A percentile compares a stretch with the other conserved stretches of the same genome.
Evolutionary conservation across 1,140 invertebrate genomes (phyloP).

Genomic region (Acromyrmex echinatior): DNA sequence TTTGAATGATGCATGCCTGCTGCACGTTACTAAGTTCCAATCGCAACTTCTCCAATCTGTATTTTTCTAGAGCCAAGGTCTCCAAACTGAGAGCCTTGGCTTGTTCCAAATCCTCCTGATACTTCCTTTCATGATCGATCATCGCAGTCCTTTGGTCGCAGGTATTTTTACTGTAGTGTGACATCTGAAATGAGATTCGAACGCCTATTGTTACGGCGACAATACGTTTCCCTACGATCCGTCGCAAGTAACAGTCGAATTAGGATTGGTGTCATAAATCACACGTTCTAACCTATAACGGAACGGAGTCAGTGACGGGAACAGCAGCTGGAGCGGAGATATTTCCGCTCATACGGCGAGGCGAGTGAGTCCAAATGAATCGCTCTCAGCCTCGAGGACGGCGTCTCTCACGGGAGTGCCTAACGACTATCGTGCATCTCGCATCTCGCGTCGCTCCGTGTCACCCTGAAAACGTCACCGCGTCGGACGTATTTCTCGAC

Average conservation of each 20-base stretch:
- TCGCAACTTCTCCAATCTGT: conserved; percentile 89
- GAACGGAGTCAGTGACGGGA: not conserved
- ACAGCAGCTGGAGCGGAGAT: not conserved
- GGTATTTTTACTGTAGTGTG: conserved; percentile 82
- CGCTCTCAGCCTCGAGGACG: not conserved
- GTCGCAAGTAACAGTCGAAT: not conserved
- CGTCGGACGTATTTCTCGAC: not conserved
- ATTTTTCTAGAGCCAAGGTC: conserved; percentile 93
- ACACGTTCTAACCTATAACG: conserved; percentile 60
- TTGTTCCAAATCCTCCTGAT: conserved; percentile 94
- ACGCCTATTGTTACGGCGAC: not conserved
- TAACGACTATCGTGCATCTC: conserved; percentile 7
- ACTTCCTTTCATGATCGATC: conserved; percentile 92
- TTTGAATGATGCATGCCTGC: conserved; percentile 70
- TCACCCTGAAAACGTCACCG: conserved; percentile 1
- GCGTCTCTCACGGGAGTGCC: not conserved
- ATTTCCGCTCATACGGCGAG: not conserved
- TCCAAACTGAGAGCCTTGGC: conserved; percentile 95
- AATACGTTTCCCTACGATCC: not conserved
- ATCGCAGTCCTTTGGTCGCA: conserved; percentile 79
- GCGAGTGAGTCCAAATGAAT: not conserved
- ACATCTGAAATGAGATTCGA: conserved; percentile 82
- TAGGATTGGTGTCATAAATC: not conserved
- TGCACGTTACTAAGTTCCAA: conserved; percentile 75
- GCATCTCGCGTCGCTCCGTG: not conserved